Evolutionary conservation across 2,888 invertebrate genomes (phyloP).

Genomic region (Agrochola macilenta): DNA sequence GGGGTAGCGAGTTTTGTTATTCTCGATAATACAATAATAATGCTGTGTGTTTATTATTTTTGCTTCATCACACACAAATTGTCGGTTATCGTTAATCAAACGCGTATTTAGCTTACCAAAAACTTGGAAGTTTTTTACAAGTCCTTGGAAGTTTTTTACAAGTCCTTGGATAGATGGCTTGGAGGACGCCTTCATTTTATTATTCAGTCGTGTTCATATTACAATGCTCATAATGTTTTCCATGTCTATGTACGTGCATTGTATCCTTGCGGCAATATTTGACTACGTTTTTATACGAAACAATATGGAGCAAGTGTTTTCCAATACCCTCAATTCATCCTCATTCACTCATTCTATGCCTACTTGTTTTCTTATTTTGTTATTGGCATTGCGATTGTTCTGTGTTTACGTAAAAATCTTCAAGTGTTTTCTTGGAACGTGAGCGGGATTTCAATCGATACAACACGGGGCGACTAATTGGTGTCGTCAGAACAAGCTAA

Average conservation of each 20-base stretch:
- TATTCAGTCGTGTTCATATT: not conserved
- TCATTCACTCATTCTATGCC: no score
- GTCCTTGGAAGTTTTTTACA: not conserved
- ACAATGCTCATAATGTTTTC: not conserved
- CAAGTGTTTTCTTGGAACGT: slow-evolving; percentile 20
- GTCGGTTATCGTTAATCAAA: not conserved
- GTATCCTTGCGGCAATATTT: not conserved
- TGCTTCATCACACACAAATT: not conserved
- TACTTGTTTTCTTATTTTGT: slow-evolving; percentile 23
- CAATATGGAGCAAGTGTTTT: slow-evolving; percentile 3
- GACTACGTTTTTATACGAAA: not conserved
- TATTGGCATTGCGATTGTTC: slow-evolving; percentile 21
- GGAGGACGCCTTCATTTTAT: not conserved
- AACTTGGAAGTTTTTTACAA: no score
- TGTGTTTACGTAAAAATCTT: slow-evolving; percentile 26
- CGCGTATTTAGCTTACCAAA: not conserved
- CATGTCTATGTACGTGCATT: no score
- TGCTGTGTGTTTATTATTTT: not conserved
- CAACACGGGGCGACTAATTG: slow-evolving; percentile 37
- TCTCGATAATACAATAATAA: not conserved
- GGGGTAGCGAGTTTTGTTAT: not conserved
- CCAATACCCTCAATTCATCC: slow-evolving; percentile 19
- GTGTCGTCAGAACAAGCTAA: slow-evolving; percentile 31
- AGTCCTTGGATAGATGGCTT: not conserved
- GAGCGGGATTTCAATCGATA: slow-evolving; percentile 31